Base-by-base conservation (phyloP, 2,797 vertebrate species). In the Oreochromis grahami region DNA sequence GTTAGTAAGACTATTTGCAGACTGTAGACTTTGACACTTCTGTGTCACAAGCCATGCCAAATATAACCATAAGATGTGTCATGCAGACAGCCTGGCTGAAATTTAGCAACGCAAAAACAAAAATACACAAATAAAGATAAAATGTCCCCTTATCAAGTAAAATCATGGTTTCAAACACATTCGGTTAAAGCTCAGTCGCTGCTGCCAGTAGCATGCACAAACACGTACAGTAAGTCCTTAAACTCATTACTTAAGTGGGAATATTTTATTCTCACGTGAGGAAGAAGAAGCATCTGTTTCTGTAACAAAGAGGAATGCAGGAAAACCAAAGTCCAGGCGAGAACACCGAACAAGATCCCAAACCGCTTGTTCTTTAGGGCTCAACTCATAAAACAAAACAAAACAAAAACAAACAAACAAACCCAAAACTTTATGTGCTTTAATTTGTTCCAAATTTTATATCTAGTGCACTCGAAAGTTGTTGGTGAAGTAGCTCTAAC, bases 261-360 rank as follows among this genome's bases (percentile, higher is more conserved):
- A 58, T 24, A 65, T 82, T 81, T 87, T 81, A 87, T 34, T 26
- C 84, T 93, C 88, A 90, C 87, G 45, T 91, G 74, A 90, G 11
- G 80, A 85, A 87, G 88, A 92, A 88, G 85, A 43, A 32, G 51
- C 80, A 86, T 90, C 90, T 87, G 87, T 83, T 82, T 89, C 87
- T 90, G 84, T 76, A 76, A 90, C 82, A 91, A 86, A 84, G 58
- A 85, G 7, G 24, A 90, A 83, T 29, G 81, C 53, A 79, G 76
- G n/a, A 74, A 60, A 74, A 55, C 11, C 15, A 78, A 77, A 87
- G n/a, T 13, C 29, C 21, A 60, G 21, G 68, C 17, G 50, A 80
- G 86, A 76, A 53, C 36, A 53, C 36, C 74, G 83, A 14, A 80
- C 56, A 68, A 56, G 76, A 53, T 87, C 26, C 80, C 45, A 86